Percentiles rank a stretch among this genome's conserved stretches.
These are phyloP conservation scores for Mareca strepera DNA, from an alignment of 2,797 vertebrate species.

Conservation along the genomic window DNA sequence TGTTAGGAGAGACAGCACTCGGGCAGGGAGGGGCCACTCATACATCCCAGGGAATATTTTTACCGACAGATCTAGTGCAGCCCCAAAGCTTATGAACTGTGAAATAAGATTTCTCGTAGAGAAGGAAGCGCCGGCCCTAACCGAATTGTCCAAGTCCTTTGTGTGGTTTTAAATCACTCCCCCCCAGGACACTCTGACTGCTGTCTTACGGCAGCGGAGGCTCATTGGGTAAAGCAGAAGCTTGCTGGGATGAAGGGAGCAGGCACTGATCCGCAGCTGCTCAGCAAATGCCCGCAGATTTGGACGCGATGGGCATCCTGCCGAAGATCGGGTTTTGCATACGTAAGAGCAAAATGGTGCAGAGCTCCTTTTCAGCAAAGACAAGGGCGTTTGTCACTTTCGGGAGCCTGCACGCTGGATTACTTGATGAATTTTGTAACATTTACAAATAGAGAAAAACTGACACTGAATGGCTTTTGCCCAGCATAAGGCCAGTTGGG, in stretches of 20 bases:
- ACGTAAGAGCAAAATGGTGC: not conserved
- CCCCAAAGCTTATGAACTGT: constrained; percentile 57
- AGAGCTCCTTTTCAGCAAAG: not conserved
- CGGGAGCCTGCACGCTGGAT: not conserved
- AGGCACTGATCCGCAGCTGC: not conserved
- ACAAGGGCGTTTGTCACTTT: not conserved
- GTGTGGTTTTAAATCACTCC: constrained; percentile 39
- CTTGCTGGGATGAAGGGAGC: not conserved
- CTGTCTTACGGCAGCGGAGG: not conserved
- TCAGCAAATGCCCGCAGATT: not conserved
- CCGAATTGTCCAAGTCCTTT: constrained; percentile 14
- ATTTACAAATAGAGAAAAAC: not conserved
- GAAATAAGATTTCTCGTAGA: constrained; percentile 74
- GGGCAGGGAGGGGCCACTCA: not conserved
- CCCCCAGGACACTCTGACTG: not conserved
- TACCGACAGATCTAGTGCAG: not conserved
- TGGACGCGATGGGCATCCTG: not conserved
- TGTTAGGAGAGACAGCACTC: not conserved
- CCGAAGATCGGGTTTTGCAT: not conserved
- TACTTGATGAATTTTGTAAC: not conserved
- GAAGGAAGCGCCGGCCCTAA: constrained; percentile 12
- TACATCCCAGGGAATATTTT: constrained; percentile 5
- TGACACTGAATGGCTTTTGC: not conserved
- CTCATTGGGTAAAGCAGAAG: constrained; percentile 26
- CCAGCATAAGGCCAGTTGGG: not conserved